Evolutionary conservation across 2,113 vertebrate species (phyloP).

Genomic region (Antigone vipio): DNA sequence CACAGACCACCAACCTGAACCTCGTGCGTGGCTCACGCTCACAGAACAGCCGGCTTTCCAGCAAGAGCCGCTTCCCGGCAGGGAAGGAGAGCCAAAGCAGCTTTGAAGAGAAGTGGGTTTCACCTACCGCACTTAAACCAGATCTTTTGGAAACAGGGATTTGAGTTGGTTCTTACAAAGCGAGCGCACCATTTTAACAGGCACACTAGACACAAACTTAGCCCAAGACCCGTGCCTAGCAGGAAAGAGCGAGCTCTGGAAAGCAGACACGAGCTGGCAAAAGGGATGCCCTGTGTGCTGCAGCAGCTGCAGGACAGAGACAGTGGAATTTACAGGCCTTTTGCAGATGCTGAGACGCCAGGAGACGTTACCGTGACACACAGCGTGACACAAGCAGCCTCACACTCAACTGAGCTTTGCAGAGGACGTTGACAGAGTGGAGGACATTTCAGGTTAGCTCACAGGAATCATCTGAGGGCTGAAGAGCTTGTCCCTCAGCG

Average conservation of each 20-base stretch:
- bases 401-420: background rate
- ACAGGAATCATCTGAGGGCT: background rate
- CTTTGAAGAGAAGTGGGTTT: background rate
- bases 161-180: background rate
- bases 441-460: conserved; percentile 8
- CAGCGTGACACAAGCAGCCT: background rate
- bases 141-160: background rate
- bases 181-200: accelerated
- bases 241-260: background rate
- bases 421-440: background rate
- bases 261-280: background rate
- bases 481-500: background rate
- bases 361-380: background rate
- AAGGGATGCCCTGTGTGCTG: background rate
- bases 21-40: accelerated
- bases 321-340: background rate
- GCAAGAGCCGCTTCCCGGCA: background rate
- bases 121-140: background rate
- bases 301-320: background rate
- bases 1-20: background rate
- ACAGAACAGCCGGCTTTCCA: background rate
- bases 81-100: background rate
- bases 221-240: background rate
- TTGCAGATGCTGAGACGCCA: background rate
- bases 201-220: background rate